These are phyloP conservation scores for Lepidotrigona ventralis DNA, from an alignment of 1,140 invertebrate species.

Conservation along the genomic window DNA sequence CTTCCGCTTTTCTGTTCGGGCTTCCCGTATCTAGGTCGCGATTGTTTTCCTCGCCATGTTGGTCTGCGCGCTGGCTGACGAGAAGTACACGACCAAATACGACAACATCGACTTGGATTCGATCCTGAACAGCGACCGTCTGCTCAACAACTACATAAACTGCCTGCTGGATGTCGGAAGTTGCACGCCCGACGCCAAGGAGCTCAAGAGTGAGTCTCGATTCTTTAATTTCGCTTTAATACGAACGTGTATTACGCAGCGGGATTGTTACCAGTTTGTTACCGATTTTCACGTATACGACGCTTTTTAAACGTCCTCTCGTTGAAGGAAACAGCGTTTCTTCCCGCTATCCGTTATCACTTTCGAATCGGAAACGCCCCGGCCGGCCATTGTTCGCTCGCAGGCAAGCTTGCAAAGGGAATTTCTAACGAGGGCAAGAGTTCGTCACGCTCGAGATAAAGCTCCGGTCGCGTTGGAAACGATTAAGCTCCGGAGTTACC, in stretches of 20 bases:
- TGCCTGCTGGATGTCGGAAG: conserved; percentile 84
- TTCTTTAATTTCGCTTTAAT: not conserved
- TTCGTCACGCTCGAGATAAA: no score
- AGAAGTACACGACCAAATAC: conserved; percentile 87
- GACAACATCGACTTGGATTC: conserved; percentile 87
- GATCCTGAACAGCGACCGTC: conserved; percentile 84
- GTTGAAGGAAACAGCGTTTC: not conserved
- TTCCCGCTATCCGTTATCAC: not conserved
- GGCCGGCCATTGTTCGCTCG: no score
- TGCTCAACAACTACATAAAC: conserved; percentile 85
- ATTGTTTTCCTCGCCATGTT: conserved; percentile 75
- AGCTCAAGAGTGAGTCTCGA: conserved; percentile 84
- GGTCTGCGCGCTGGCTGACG: conserved; percentile 72
- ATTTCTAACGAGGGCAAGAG: not conserved
- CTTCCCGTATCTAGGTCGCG: conserved; percentile 67
- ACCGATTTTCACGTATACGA: no score
- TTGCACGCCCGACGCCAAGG: conserved; percentile 86
- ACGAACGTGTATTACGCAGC: not conserved
- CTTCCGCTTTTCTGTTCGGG: conserved; percentile 45
- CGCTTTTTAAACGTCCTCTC: not conserved
- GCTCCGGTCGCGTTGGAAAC: no score
- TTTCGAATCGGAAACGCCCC: not conserved
- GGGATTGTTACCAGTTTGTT: not conserved
- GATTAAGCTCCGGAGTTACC: not conserved
- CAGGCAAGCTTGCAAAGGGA: not conserved